Evolutionary conservation across 2,888 invertebrate species (phyloP).

Genomic region (Platycheirus albimanus): DNA sequence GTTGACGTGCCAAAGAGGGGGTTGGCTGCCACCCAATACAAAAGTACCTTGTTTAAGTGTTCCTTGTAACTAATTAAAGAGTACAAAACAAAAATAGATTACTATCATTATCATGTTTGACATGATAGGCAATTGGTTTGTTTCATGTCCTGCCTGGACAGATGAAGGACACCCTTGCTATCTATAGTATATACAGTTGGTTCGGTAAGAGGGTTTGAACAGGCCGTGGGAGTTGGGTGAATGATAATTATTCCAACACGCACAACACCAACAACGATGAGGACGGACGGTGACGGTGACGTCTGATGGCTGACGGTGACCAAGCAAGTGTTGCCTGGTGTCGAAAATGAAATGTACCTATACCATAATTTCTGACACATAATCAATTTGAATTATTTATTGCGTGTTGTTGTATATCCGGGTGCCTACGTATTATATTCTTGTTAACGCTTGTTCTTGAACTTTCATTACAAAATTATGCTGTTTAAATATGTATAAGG

Average conservation of each 20-base stretch:
- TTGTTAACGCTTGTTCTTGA: constrained; percentile 62
- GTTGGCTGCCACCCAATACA: neutral
- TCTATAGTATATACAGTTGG: neutral
- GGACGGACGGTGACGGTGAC: no score
- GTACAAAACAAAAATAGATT: constrained; percentile 65
- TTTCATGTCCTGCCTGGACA: constrained; percentile 56
- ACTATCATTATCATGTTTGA: constrained; percentile 72
- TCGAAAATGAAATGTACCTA: constrained; percentile 64
- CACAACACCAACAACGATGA: constrained; percentile 39
- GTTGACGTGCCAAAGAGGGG: constrained; percentile 40
- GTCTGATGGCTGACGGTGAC: constrained; percentile 19
- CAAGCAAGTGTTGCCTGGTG: constrained; percentile 19
- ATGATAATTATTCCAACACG: constrained; percentile 62
- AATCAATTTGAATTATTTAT: constrained; percentile 74
- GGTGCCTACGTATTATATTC: constrained; percentile 46
- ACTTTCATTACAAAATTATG: constrained; percentile 57
- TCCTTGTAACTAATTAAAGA: constrained; percentile 66
- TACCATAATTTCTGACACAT: constrained; percentile 72
- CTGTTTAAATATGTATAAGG: constrained; percentile 51
- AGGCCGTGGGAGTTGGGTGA: neutral
- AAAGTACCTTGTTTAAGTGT: constrained; percentile 38
- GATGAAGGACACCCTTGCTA: constrained; percentile 5
- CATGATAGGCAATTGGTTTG: constrained; percentile 73
- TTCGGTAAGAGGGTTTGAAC: neutral
- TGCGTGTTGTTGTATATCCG: constrained; percentile 47